Evolutionary conservation across 2,888 invertebrate genomes (phyloP).

Genomic region (Junonia oenone): DNA sequence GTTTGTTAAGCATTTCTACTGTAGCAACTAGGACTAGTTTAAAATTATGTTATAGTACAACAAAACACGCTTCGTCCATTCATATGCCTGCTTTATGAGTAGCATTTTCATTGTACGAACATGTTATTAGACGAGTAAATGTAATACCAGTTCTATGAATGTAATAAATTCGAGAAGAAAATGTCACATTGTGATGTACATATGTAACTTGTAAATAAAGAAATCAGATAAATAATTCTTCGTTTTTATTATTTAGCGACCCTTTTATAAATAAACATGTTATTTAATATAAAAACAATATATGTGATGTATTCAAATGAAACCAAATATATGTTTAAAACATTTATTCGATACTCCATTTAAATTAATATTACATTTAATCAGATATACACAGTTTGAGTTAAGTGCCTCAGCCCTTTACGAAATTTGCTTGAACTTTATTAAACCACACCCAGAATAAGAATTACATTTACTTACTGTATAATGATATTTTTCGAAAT

Average conservation of each 20-base stretch:
- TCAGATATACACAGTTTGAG: conserved; percentile 40
- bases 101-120: conserved; percentile 25
- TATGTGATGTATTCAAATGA: neutral
- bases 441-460: conserved; percentile 5
- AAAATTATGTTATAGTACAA: conserved; percentile 46
- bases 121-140: neutral
- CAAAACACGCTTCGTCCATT: conserved; percentile 50
- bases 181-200: conserved; percentile 64
- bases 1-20: neutral
- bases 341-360: conserved; percentile 63
- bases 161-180: conserved; percentile 17
- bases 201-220: conserved; percentile 63
- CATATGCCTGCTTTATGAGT: conserved; percentile 58
- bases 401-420: conserved; percentile 33
- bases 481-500: neutral
- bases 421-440: conserved; percentile 2
- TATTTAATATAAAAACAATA: too few relatives aligned
- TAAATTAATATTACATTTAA: conserved; percentile 44
- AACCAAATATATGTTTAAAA: conserved; percentile 42
- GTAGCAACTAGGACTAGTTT: neutral
- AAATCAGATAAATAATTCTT: conserved; percentile 16
- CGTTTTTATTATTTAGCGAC: conserved; percentile 2
- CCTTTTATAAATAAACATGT: neutral
- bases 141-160: neutral
- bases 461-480: neutral